These are phyloP conservation scores for Amphiprion percula DNA, from an alignment of 2,113 vertebrate genomes.

Conservation along the genomic window DNA sequence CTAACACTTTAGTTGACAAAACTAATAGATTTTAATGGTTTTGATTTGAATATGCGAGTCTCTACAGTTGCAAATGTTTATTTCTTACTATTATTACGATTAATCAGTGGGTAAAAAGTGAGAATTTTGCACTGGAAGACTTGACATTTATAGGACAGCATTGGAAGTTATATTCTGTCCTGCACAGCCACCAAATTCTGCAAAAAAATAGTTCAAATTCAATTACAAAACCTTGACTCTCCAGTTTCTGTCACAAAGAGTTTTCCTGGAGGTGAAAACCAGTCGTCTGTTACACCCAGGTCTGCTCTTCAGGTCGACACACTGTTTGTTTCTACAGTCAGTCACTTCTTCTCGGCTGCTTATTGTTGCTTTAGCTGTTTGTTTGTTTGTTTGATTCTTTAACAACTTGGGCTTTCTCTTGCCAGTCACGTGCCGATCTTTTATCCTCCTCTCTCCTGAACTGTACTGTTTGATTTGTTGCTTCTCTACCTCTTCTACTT, in stretches of 20 bases:
- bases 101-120: too few species aligned
- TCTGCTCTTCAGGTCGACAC: conserved; percentile 50
- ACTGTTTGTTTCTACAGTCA: conserved; percentile 43
- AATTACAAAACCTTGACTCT: too few species aligned
- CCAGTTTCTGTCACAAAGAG: too few species aligned
- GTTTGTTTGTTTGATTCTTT: conserved; percentile 69
- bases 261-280: background rate
- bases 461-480: conserved; percentile 47
- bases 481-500: conserved; percentile 53
- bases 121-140: too few species aligned
- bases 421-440: conserved; percentile 73
- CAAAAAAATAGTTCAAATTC: background rate
- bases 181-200: background rate
- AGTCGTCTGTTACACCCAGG: conserved; percentile 47
- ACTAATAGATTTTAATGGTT: too few species aligned
- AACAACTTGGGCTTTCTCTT: conserved; percentile 77
- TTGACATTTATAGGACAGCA: too few species aligned
- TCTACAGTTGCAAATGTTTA: too few species aligned
- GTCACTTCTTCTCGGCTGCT: conserved; percentile 72
- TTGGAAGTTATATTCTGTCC: background rate
- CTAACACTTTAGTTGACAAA: too few species aligned
- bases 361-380: conserved; percentile 77
- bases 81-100: too few species aligned
- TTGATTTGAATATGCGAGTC: too few species aligned
- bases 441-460: conserved; percentile 55